Percentiles rank a stretch among this genome's conserved stretches.
phyloP scores from a whole-genome alignment of 1,140 invertebrate species.

The Sinella curviseta region DNA sequence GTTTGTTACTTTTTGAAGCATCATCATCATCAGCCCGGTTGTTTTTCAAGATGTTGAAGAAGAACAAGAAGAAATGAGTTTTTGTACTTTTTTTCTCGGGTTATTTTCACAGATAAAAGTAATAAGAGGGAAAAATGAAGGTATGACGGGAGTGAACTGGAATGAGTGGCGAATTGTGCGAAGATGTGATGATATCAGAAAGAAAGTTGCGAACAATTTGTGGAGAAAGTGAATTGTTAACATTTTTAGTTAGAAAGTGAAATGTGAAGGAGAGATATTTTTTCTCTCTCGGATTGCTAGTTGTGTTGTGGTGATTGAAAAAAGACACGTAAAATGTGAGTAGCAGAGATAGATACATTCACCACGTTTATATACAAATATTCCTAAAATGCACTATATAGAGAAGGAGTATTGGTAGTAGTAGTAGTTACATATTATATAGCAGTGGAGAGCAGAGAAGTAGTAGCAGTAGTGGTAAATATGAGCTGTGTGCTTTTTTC shows the following conservation, averaged over 20 bases:
- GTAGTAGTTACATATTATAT: background rate
- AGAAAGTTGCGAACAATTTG: constrained; percentile 9
- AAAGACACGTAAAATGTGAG: background rate
- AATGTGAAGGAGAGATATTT: background rate
- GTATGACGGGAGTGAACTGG: background rate
- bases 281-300: background rate
- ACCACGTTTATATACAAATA: background rate
- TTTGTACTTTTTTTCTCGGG: too few species aligned
- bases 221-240: constrained; percentile 18
- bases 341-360: too few species aligned
- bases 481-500: background rate
- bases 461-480: background rate
- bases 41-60: too few species aligned
- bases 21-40: too few species aligned
- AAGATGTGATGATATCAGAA: background rate
- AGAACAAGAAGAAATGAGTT: too few species aligned
- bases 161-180: background rate
- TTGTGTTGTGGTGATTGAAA: constrained; percentile 5
- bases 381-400: background rate
- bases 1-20: too few species aligned
- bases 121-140: background rate
- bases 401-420: background rate
- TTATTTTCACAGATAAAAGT: too few species aligned
- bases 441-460: background rate
- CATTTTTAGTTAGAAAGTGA: constrained; percentile 2